These are phyloP conservation scores for Catharus fuscescens DNA, from an alignment of 2,113 vertebrate genomes.

Conservation along the genomic window DNA sequence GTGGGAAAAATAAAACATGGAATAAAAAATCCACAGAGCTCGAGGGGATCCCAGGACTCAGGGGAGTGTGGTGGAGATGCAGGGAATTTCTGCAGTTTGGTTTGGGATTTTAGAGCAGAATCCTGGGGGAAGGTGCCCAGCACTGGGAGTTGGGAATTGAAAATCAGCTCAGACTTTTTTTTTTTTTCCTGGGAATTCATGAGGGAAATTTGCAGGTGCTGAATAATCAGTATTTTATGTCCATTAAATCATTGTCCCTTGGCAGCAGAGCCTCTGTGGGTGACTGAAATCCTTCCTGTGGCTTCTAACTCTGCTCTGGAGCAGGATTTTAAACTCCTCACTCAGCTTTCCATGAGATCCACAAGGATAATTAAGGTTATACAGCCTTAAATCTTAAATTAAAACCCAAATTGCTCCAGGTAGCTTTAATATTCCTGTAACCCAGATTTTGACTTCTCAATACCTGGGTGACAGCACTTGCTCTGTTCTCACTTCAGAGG, in stretches of 20 bases:
- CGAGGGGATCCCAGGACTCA: accelerated
- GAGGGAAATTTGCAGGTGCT: background rate
- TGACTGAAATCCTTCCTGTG: background rate
- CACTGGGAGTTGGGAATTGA: background rate
- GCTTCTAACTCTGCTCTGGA: background rate
- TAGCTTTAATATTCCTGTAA: background rate
- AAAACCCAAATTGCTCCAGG: background rate
- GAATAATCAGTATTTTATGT: background rate
- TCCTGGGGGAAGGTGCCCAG: background rate
- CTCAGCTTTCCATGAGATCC: background rate
- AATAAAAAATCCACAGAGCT: background rate
- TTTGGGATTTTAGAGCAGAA: background rate
- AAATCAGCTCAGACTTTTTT: background rate
- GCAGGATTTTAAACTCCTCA: background rate
- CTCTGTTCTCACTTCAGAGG: background rate
- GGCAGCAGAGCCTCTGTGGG: background rate
- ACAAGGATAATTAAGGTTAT: background rate
- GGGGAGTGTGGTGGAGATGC: background rate
- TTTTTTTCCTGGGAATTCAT: background rate
- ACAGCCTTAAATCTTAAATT: background rate
- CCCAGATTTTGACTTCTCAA: background rate
- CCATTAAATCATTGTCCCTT: background rate
- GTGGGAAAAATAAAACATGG: background rate
- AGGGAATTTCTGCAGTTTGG: background rate
- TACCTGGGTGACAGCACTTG: background rate